A percentile compares a stretch with the other conserved stretches of the same genome.
Conservation (phyloP, 2,113 vertebrate genomes). For the Tetraodon nigroviridis region DNA sequence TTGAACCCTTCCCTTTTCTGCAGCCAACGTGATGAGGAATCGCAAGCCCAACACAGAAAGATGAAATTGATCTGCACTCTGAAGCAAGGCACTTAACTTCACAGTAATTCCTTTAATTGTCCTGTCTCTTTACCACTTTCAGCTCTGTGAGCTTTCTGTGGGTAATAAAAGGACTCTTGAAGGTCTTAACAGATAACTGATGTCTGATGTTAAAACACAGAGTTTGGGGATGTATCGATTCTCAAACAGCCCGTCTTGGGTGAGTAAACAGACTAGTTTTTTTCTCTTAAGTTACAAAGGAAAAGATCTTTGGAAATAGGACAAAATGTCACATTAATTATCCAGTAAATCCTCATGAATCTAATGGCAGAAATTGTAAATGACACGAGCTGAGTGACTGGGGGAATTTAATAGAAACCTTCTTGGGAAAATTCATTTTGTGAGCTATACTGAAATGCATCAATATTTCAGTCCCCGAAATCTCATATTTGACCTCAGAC, state of each 20-base stretch:
- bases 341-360: too few species aligned
- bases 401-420: slow-evolving; percentile 9
- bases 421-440: slow-evolving; percentile 23
- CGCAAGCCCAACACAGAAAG: neutral
- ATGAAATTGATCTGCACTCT: slow-evolving; percentile 19
- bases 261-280: neutral
- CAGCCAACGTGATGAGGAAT: slow-evolving; percentile 2
- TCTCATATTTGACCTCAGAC: slow-evolving; percentile 53
- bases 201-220: slow-evolving; percentile 1
- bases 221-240: slow-evolving; percentile 4
- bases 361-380: too few species aligned
- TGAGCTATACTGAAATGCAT: slow-evolving; percentile 23
- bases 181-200: neutral
- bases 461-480: slow-evolving; percentile 52
- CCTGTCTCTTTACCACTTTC: slow-evolving; percentile 7
- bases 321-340: too few species aligned
- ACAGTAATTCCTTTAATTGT: slow-evolving; percentile 16
- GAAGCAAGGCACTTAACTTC: slow-evolving; percentile 10
- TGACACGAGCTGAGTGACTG: neutral
- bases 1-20: too few species aligned
- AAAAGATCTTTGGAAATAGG: too few species aligned
- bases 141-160: slow-evolving; percentile 5
- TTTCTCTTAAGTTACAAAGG: too few species aligned
- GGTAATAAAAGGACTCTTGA: slow-evolving; percentile 3
- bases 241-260: slow-evolving; percentile 10